Evolutionary conservation across 2,113 vertebrate species (phyloP).

Genomic region (Oenanthe melanoleuca): DNA sequence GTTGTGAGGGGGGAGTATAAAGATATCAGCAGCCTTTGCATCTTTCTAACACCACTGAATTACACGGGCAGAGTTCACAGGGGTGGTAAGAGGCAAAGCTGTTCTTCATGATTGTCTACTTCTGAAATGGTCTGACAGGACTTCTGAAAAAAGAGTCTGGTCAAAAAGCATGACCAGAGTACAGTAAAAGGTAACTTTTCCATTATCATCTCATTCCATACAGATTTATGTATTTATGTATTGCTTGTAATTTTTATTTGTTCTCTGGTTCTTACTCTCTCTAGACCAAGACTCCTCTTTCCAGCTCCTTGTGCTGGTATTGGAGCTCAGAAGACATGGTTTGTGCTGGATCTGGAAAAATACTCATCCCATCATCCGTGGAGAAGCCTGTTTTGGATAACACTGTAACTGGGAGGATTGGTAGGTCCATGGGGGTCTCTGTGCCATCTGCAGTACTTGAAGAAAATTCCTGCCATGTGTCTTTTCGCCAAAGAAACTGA

Average conservation of each 20-base stretch:
- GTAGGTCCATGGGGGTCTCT: background rate
- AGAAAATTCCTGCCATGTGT: background rate
- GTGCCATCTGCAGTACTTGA: background rate
- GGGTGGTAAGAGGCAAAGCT: background rate
- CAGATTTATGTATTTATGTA: background rate
- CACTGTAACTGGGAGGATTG: background rate
- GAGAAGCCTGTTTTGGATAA: background rate
- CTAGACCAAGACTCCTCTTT: background rate
- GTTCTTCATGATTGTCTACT: background rate
- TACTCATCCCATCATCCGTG: background rate
- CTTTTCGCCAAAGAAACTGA: background rate
- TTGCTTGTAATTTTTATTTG: background rate
- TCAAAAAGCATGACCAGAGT: background rate
- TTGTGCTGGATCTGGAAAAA: background rate
- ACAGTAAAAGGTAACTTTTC: background rate
- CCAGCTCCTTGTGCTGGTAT: background rate
- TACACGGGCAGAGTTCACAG: background rate
- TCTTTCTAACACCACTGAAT: background rate
- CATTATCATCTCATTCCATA: background rate
- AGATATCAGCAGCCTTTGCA: background rate
- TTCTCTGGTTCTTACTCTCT: background rate
- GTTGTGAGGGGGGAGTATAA: accelerated
- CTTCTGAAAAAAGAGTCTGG: background rate
- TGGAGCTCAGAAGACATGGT: background rate
- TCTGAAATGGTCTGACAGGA: background rate